These are phyloP conservation scores for Sylvia borin DNA, from an alignment of 2,797 vertebrate genomes.

Conservation along the genomic window DNA sequence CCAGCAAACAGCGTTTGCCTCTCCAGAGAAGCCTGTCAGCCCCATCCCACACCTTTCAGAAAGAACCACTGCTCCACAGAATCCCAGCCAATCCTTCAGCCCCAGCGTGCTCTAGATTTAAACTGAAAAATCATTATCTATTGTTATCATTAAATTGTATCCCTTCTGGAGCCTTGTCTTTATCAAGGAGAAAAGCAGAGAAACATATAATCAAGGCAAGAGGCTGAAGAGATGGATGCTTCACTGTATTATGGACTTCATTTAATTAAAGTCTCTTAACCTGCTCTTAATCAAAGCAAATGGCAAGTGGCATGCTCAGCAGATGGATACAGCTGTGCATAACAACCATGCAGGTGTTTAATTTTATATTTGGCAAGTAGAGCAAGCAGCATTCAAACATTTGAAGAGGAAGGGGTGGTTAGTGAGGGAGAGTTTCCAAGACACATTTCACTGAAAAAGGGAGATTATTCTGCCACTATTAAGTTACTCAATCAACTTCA, in stretches of 20 bases:
- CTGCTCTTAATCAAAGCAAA: conserved; percentile 64
- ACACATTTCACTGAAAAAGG: not conserved
- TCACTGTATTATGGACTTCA: conserved; percentile 21
- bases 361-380: conserved; percentile 36
- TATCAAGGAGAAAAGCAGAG: conserved; percentile 22
- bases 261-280: conserved; percentile 63
- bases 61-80: not conserved
- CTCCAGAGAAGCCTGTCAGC: not conserved
- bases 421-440: not conserved
- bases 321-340: conserved; percentile 62
- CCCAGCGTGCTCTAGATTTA: not conserved
- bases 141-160: not conserved
- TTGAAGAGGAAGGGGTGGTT: not conserved
- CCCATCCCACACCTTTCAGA: not conserved
- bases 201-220: conserved; percentile 33
- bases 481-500: conserved; percentile 30
- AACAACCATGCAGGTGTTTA: conserved; percentile 58
- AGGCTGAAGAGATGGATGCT: conserved; percentile 21
- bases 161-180: not conserved
- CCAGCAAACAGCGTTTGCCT: not conserved
- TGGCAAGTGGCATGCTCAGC: conserved; percentile 36
- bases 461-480: not conserved
- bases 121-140: not conserved
- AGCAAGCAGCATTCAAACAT: not conserved
- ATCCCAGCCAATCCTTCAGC: not conserved